These are phyloP conservation scores for Lobophora halterata DNA, from an alignment of 2,888 invertebrate genomes.

Conservation along the genomic window DNA sequence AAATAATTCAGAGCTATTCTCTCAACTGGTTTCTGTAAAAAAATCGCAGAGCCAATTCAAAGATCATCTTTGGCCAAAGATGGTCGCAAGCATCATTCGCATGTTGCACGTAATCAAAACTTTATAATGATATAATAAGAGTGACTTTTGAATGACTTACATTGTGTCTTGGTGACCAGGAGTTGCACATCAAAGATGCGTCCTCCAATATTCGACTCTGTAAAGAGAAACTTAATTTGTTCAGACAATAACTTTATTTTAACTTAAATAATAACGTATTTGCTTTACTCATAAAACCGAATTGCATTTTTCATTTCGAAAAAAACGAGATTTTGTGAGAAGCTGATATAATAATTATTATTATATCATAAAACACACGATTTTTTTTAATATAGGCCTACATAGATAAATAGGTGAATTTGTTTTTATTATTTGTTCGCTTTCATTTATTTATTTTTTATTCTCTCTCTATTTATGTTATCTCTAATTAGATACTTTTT, in stretches of 20 bases:
- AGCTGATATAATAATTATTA: no score
- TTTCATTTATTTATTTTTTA: no score
- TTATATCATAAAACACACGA: no score
- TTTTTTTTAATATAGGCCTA: no score
- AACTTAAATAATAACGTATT: no score
- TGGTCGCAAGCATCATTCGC: slow-evolving; percentile 56
- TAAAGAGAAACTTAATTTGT: slow-evolving; percentile 69
- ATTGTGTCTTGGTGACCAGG: slow-evolving; percentile 94
- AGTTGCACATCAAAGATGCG: slow-evolving; percentile 94
- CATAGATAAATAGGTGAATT: no score
- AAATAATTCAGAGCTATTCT: background rate
- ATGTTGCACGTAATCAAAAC: slow-evolving; percentile 29
- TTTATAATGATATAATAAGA: background rate
- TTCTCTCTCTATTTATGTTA: no score
- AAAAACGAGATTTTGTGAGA: no score
- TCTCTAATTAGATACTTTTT: no score
- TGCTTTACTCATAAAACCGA: no score
- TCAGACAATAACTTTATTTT: slow-evolving; percentile 39
- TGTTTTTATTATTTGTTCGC: no score
- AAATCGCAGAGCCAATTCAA: slow-evolving; percentile 17
- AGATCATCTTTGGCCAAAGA: slow-evolving; percentile 70
- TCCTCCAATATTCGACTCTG: slow-evolving; percentile 95
- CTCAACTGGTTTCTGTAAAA: background rate
- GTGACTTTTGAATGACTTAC: slow-evolving; percentile 81
- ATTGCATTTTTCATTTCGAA: no score